Conservation (phyloP, 2,113 vertebrate genomes). For the Pomatorhinus ruficollis region DNA sequence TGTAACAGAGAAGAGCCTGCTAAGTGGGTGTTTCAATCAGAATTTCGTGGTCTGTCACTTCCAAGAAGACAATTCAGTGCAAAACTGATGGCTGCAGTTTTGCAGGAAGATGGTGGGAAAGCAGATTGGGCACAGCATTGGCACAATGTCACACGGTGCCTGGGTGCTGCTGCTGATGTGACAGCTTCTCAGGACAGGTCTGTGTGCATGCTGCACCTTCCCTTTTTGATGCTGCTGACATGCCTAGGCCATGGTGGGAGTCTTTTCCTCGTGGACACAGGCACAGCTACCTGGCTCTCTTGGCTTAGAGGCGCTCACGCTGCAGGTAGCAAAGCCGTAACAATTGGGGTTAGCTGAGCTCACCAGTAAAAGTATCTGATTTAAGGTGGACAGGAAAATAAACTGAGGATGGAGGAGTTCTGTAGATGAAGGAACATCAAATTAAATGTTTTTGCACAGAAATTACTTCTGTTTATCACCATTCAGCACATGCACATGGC, state of each 20-base stretch:
- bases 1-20: background rate
- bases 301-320: fast-evolving
- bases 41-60: conserved; percentile 49
- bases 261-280: fast-evolving
- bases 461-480: conserved; percentile 30
- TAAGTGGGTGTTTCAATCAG: background rate
- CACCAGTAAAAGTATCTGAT: background rate
- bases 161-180: fast-evolving
- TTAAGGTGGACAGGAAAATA: background rate
- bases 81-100: background rate
- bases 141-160: fast-evolving
- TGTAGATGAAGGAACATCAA: background rate
- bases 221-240: background rate
- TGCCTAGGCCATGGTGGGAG: fast-evolving
- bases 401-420: background rate
- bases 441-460: background rate
- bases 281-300: background rate
- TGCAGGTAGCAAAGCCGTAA: background rate
- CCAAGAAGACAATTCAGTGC: background rate
- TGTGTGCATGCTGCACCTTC: fast-evolving
- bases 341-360: background rate
- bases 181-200: background rate
- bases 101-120: fast-evolving
- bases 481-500: background rate
- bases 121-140: fast-evolving